These are phyloP conservation scores for Nesogale talazaci DNA, from an alignment of 2,113 vertebrate species.

Conservation along the genomic window DNA sequence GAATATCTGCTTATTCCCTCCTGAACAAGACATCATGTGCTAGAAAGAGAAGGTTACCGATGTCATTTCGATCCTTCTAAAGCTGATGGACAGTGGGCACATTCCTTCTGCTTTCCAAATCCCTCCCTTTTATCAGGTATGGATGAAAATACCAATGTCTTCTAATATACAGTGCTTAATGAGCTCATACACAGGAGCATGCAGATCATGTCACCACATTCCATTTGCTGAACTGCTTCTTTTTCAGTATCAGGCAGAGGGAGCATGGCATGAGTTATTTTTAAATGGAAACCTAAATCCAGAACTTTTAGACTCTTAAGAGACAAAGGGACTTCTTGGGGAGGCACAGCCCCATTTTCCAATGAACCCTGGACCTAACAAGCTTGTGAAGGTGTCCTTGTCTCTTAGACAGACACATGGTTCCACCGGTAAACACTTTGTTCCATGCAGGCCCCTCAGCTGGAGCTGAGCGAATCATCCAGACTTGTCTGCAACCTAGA, in stretches of 20 bases:
- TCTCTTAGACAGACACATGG: not conserved
- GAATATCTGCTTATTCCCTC: not conserved
- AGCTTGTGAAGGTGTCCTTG: not conserved
- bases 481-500: no score
- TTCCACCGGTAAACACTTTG: not conserved
- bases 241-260: not conserved
- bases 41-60: not conserved
- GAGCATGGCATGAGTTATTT: not conserved
- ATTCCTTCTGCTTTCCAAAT: not conserved
- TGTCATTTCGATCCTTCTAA: not conserved
- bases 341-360: not conserved
- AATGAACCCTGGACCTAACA: not conserved
- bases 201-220: not conserved
- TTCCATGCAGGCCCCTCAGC: not conserved
- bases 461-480: not conserved
- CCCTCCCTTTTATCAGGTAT: not conserved
- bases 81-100: fast-evolving
- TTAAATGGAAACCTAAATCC: not conserved
- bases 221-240: not conserved
- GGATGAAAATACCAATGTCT: not conserved
- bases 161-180: not conserved
- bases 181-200: not conserved
- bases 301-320: not conserved
- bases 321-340: not conserved
- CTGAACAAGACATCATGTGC: not conserved